Conservation (phyloP, 2,113 vertebrate genomes). For the Passer montanus region DNA sequence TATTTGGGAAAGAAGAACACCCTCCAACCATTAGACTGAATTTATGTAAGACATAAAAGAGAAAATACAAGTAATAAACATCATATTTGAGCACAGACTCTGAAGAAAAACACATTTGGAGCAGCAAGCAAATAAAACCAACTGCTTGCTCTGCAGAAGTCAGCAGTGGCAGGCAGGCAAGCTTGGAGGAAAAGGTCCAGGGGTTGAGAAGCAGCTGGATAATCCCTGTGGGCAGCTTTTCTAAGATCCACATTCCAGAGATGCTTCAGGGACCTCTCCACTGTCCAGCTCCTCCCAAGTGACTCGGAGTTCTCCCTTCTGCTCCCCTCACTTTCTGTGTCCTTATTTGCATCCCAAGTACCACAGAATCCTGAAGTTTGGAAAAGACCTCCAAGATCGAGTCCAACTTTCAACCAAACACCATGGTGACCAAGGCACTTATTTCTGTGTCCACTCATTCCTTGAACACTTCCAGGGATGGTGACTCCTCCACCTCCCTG, state of each 20-base stretch:
- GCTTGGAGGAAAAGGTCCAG: neutral
- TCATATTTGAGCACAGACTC: neutral
- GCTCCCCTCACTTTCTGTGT: neutral
- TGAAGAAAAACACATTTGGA: neutral
- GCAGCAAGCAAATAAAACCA: slow-evolving; percentile 1
- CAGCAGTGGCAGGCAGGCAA: neutral
- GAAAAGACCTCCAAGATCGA: neutral
- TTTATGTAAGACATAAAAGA: slow-evolving; percentile 31
- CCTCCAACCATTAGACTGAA: neutral
- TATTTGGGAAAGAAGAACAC: neutral
- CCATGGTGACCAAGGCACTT: neutral
- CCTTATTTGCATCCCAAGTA: neutral
- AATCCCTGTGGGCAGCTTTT: rapidly evolving
- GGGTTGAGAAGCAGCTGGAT: neutral
- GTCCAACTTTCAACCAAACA: too few relatives aligned
- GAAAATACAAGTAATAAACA: slow-evolving; percentile 38
- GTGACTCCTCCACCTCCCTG: neutral
- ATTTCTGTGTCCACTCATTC: neutral
- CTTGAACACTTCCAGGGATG: neutral
- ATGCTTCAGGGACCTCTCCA: rapidly evolving
- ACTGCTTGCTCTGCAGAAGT: neutral
- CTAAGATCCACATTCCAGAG: neutral
- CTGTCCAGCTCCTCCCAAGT: neutral
- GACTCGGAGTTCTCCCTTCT: neutral
- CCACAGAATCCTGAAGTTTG: neutral